phyloP scores from a whole-genome alignment of 2,797 vertebrate genomes.

The Lophius americanus region DNA sequence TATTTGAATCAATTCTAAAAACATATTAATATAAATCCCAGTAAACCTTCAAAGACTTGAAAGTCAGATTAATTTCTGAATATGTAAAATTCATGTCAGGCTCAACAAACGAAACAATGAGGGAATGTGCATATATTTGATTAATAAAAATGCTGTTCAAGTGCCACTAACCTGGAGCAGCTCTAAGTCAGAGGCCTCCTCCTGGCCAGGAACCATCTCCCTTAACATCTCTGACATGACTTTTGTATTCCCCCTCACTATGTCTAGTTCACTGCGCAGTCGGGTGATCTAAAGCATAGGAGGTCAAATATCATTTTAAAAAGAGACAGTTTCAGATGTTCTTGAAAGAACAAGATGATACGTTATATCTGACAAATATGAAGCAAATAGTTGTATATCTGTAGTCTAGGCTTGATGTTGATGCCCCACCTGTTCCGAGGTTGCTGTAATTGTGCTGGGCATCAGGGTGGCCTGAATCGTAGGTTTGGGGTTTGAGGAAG shows the following conservation, averaged over 20 bases:
- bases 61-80: neutral
- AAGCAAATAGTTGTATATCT: no score
- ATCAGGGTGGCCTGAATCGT: conserved; percentile 77
- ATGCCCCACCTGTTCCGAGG: conserved; percentile 89
- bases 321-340: conserved; percentile 3
- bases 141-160: neutral
- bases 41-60: neutral
- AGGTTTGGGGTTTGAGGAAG: conserved; percentile 55
- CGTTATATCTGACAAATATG: no score
- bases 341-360: neutral
- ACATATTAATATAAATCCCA: neutral
- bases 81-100: neutral
- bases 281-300: conserved; percentile 86
- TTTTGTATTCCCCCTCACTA: conserved; percentile 96
- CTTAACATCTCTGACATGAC: conserved; percentile 99
- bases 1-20: neutral
- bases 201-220: conserved; percentile 95
- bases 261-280: conserved; percentile 93
- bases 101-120: neutral
- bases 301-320: conserved; percentile 9
- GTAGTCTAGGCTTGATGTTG: neutral
- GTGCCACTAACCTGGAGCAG: conserved; percentile 86
- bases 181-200: conserved; percentile 93
- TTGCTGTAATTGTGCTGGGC: conserved; percentile 87
- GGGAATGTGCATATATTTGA: neutral